Conservation (phyloP, 2,113 vertebrate genomes). For the Dolichallabes microphthalmus region DNA sequence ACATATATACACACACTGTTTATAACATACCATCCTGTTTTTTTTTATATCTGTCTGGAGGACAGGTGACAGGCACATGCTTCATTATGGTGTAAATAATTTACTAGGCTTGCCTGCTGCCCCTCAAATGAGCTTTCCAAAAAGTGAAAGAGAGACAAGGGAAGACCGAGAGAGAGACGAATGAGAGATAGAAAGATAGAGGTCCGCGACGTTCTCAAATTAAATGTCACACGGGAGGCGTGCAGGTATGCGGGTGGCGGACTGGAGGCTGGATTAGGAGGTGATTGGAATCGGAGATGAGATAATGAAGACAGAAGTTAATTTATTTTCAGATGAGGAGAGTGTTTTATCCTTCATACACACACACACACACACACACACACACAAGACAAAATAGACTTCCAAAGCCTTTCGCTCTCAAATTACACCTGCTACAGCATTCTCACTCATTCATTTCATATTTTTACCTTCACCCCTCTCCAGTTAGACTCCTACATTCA, state of each 20-base stretch:
- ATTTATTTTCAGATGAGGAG: slow-evolving; percentile 61
- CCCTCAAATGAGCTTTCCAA: slow-evolving; percentile 49
- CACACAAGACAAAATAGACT: neutral
- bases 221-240: slow-evolving; percentile 73
- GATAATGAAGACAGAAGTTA: slow-evolving; percentile 74
- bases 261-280: slow-evolving; percentile 70
- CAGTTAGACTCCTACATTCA: neutral
- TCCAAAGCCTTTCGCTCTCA: neutral
- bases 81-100: slow-evolving; percentile 62
- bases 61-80: slow-evolving; percentile 37
- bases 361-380: neutral
- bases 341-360: slow-evolving; percentile 6
- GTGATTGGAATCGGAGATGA: slow-evolving; percentile 75
- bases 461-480: neutral
- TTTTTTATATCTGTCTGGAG: slow-evolving; percentile 21
- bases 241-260: slow-evolving; percentile 58
- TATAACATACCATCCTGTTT: slow-evolving; percentile 29
- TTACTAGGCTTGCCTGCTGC: slow-evolving; percentile 39
- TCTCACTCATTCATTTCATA: neutral
- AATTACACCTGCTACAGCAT: neutral
- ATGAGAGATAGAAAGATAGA: slow-evolving; percentile 36
- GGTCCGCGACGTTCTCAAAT: slow-evolving; percentile 62
- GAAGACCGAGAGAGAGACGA: slow-evolving; percentile 10
- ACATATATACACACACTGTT: slow-evolving; percentile 33
- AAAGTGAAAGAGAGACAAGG: slow-evolving; percentile 16